Evolutionary conservation across 2,797 vertebrate species (phyloP).

Genomic region (Eremophila alpestris): DNA sequence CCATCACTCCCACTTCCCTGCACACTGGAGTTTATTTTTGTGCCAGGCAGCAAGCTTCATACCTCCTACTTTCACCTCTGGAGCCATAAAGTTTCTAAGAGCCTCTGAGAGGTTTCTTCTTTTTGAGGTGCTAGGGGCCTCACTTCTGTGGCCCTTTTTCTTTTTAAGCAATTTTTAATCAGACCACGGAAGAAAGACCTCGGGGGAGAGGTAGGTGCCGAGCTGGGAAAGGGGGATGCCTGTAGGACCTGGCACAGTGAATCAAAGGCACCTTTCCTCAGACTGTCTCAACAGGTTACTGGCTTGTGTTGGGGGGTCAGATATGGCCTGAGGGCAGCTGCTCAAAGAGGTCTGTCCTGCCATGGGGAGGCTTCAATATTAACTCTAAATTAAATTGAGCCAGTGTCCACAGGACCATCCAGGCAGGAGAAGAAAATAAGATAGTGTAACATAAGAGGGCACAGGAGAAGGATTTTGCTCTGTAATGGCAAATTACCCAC

Average conservation of each 20-base stretch:
- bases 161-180: background rate
- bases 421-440: conserved; percentile 1
- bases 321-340: background rate
- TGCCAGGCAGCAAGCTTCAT: background rate
- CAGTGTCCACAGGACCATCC: background rate
- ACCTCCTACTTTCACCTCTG: background rate
- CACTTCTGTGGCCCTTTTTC: background rate
- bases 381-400: background rate
- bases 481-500: conserved; percentile 76
- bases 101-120: background rate
- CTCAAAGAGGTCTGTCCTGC: background rate
- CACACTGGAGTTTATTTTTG: background rate
- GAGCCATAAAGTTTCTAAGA: background rate
- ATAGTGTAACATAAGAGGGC: background rate
- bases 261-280: background rate
- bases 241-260: fast-evolving
- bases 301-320: background rate
- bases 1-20: background rate
- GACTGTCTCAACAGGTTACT: background rate
- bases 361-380: background rate
- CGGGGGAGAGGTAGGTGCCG: background rate
- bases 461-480: conserved; percentile 49
- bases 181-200: background rate
- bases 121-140: background rate
- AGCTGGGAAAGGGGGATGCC: background rate